These are phyloP conservation scores for Strix aluco DNA, from an alignment of 2,113 vertebrate species.

Conservation along the genomic window DNA sequence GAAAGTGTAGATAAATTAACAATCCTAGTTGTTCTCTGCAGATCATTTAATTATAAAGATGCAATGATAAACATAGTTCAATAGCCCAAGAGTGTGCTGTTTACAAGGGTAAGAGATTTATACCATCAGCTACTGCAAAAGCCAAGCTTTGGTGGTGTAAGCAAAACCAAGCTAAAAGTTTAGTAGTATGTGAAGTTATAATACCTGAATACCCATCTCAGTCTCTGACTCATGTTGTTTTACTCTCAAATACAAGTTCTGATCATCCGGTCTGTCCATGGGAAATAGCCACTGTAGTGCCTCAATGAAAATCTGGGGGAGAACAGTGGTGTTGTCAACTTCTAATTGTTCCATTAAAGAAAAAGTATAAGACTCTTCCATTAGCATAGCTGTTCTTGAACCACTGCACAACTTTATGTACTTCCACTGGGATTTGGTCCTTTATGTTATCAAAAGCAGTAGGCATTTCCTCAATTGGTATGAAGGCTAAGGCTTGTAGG, in stretches of 20 bases:
- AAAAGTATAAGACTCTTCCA: constrained; percentile 7
- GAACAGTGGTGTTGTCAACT: background rate
- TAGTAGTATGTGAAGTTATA: constrained; percentile 34
- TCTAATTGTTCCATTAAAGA: constrained; percentile 12
- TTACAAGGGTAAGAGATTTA: background rate
- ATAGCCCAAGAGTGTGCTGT: background rate
- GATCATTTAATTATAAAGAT: background rate
- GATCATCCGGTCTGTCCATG: constrained; percentile 19
- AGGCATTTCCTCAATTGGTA: constrained; percentile 64
- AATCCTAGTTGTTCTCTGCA: background rate
- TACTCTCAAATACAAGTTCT: constrained; percentile 47
- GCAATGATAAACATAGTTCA: background rate
- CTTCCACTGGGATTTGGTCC: constrained; percentile 33
- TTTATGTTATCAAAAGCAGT: constrained; percentile 69
- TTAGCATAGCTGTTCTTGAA: constrained; percentile 30
- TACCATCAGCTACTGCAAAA: background rate
- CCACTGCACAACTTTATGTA: constrained; percentile 31
- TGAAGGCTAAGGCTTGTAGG: constrained; percentile 68
- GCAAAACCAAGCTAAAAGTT: constrained; percentile 52
- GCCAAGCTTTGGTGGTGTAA: background rate
- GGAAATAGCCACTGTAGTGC: background rate
- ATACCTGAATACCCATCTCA: constrained; percentile 31
- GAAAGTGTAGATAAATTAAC: background rate
- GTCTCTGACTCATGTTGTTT: constrained; percentile 14
- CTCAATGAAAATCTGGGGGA: constrained; percentile 25